Evolutionary conservation across 2,113 vertebrate genomes (phyloP).

Genomic region (Chauna torquata): DNA sequence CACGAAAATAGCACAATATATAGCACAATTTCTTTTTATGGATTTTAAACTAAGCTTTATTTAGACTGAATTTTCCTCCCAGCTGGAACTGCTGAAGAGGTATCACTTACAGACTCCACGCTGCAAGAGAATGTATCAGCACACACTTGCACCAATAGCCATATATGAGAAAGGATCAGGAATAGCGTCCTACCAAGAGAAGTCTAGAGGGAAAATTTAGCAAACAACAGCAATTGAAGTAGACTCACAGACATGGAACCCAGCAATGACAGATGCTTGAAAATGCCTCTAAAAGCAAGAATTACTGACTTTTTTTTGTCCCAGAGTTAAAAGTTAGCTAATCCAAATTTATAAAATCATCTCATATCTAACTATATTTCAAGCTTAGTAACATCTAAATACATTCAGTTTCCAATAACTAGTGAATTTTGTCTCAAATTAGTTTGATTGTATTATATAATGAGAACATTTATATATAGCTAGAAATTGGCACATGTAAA

Average conservation of each 20-base stretch:
- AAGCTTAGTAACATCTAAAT: conserved; percentile 17
- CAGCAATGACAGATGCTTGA: background rate
- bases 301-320: background rate
- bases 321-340: background rate
- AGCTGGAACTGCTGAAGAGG: conserved; percentile 34
- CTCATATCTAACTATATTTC: background rate
- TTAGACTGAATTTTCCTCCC: conserved; percentile 18
- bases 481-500: conserved; percentile 45
- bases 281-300: background rate
- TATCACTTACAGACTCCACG: background rate
- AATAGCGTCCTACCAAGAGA: background rate
- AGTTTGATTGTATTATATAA: conserved; percentile 29
- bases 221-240: background rate
- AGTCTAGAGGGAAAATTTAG: background rate
- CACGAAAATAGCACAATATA: no score
- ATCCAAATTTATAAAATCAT: background rate
- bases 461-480: conserved; percentile 31
- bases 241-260: background rate
- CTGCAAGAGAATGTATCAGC: background rate
- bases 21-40: conserved; percentile 21
- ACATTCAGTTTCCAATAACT: conserved; percentile 5
- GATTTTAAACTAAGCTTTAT: conserved; percentile 30
- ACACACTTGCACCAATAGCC: background rate
- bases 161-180: background rate
- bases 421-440: background rate